Percentiles rank a stretch among this genome's conserved stretches.
phyloP scores from a whole-genome alignment of 1,140 invertebrate species.

The Drosophila navojoa region DNA sequence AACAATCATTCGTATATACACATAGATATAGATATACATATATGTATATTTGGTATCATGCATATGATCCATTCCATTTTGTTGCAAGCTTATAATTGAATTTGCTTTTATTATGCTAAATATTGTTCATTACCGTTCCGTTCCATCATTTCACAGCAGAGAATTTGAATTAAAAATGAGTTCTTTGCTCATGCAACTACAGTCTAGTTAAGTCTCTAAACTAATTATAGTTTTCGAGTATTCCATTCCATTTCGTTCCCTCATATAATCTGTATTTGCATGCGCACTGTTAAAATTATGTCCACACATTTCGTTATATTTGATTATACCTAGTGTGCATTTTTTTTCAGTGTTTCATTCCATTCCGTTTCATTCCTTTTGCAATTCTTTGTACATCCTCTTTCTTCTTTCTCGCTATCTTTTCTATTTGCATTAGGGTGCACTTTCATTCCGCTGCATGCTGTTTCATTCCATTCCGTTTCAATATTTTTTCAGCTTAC shows the following conservation, averaged over 20 bases:
- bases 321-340: background rate
- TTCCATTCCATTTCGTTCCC: conserved; percentile 4
- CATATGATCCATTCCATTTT: background rate
- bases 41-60: background rate
- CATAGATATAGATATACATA: background rate
- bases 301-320: background rate
- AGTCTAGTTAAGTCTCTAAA: background rate
- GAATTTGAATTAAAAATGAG: background rate
- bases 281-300: no score
- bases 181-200: background rate
- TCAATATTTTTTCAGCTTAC: no score
- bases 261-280: background rate
- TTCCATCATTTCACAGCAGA: background rate
- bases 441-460: no score
- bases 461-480: background rate
- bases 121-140: background rate
- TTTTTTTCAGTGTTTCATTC: conserved; percentile 3
- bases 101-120: background rate
- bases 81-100: background rate
- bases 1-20: background rate
- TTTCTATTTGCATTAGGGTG: no score
- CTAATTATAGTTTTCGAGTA: background rate
- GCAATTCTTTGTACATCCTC: background rate
- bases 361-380: background rate
- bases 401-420: background rate